Conservation (phyloP, 2,113 vertebrate species). For the Cygnus atratus region DNA sequence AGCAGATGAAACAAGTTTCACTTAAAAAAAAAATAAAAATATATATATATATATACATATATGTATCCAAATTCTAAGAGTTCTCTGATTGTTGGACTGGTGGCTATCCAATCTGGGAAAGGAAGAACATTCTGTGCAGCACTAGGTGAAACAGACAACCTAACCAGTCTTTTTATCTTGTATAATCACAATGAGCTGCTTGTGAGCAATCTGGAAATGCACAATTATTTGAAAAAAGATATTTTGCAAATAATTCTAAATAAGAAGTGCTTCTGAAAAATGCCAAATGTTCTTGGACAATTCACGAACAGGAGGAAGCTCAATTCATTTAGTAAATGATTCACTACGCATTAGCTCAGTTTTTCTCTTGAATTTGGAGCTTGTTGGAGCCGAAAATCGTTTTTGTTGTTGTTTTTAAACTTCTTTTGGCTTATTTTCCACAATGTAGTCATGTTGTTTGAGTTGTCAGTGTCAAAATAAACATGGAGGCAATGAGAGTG, state of each 20-base stretch:
- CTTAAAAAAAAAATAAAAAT: background rate
- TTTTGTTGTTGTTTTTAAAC: background rate
- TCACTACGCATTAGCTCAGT: background rate
- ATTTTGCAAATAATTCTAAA: slow-evolving; percentile 26
- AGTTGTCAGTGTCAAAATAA: background rate
- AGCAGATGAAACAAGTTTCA: background rate
- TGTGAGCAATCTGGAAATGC: background rate
- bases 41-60: too few species aligned
- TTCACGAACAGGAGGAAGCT: background rate
- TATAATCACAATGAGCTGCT: background rate
- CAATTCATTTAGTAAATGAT: background rate
- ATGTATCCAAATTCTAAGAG: background rate
- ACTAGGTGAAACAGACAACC: background rate
- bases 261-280: background rate
- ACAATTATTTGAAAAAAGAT: background rate
- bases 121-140: background rate
- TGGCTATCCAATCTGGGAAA: background rate
- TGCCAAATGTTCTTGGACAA: slow-evolving; percentile 4
- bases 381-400: background rate
- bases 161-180: background rate
- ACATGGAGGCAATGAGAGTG: background rate
- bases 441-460: background rate
- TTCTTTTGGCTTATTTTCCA: background rate
- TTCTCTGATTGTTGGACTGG: background rate
- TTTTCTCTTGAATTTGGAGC: background rate